Evolutionary conservation across 2,113 vertebrate genomes (phyloP).

Genomic region (Boulengeromyrus knoepffleri): DNA sequence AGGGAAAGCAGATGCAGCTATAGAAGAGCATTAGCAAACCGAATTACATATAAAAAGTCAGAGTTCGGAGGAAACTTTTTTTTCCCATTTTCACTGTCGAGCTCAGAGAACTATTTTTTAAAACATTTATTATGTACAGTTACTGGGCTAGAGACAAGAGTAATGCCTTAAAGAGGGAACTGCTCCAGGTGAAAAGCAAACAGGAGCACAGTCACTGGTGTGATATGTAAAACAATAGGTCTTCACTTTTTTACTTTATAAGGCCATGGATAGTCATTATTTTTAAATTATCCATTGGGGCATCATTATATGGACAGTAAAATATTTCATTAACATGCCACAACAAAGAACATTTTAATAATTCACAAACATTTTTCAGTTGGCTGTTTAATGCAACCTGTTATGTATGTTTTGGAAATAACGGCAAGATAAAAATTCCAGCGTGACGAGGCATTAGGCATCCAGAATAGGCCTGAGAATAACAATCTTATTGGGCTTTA

Average conservation of each 20-base stretch:
- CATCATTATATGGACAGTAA: neutral
- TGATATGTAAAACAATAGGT: neutral
- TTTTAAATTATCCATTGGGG: slow-evolving; percentile 4
- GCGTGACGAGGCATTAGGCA: neutral
- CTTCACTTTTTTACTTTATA: neutral
- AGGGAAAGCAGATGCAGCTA: neutral
- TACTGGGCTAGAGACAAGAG: neutral
- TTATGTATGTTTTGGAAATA: slow-evolving; percentile 11
- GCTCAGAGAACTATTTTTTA: neutral
- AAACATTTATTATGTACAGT: neutral
- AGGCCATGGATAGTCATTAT: neutral
- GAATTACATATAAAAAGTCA: neutral
- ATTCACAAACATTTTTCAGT: slow-evolving; percentile 6
- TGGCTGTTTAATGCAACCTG: neutral
- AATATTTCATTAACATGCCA: slow-evolving; percentile 18
- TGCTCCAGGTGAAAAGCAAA: neutral
- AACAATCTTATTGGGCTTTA: slow-evolving; percentile 18
- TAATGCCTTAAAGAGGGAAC: neutral
- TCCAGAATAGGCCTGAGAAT: neutral
- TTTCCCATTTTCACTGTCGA: neutral
- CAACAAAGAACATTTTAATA: slow-evolving; percentile 13
- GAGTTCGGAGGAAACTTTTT: neutral
- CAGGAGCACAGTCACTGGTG: neutral
- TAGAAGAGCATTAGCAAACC: neutral
- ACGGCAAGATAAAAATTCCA: neutral